A percentile compares a stretch with the other conserved stretches of the same genome.
phyloP scores from a whole-genome alignment of 1,140 invertebrate genomes.

The Bombyx mori region DNA sequence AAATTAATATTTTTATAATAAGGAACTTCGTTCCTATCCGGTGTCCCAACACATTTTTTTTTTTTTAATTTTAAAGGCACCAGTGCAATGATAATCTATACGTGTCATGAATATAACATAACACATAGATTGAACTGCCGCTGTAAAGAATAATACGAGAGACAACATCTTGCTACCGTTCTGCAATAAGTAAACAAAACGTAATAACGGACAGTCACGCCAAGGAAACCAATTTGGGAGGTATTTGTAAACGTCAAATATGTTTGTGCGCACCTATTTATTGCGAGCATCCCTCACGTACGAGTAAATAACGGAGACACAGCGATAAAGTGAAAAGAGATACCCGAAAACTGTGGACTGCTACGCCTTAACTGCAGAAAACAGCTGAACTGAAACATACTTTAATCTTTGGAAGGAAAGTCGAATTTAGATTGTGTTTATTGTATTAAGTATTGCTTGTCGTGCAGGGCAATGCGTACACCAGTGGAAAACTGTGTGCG shows the following conservation, averaged over 20 bases:
- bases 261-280: constrained; percentile 66
- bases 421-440: constrained; percentile 25
- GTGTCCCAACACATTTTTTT: no score
- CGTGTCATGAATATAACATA: no score
- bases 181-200: constrained; percentile 45
- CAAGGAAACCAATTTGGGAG: constrained; percentile 59
- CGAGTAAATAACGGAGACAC: constrained; percentile 65
- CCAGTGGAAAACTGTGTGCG: constrained; percentile 68
- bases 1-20: no score
- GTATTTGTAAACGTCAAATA: constrained; percentile 67
- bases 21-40: no score
- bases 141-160: constrained; percentile 1
- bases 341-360: constrained; percentile 34
- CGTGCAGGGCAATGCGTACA: constrained; percentile 41
- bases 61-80: no score
- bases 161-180: constrained; percentile 16
- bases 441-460: constrained; percentile 22
- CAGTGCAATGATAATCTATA: no score
- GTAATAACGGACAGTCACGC: constrained; percentile 56
- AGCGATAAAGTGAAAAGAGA: constrained; percentile 66
- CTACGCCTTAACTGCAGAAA: constrained; percentile 30
- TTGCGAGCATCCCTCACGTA: constrained; percentile 63
- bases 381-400: constrained; percentile 22
- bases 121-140: no score
- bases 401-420: constrained; percentile 26